These are phyloP conservation scores for Drosophila takahashii DNA, from an alignment of 1,140 invertebrate species.

Conservation along the genomic window DNA sequence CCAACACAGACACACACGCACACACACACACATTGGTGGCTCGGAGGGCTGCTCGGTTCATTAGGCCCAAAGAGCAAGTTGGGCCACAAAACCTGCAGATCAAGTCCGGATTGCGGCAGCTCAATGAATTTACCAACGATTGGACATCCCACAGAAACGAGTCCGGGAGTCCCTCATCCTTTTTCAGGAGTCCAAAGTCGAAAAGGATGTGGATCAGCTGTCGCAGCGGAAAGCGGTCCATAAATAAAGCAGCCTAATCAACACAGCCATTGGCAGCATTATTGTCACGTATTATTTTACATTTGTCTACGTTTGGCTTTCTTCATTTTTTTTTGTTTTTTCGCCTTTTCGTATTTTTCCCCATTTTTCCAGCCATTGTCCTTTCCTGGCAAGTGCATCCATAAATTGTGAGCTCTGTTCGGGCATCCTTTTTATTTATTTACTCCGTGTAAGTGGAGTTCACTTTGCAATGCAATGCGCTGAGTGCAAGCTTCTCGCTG, in stretches of 20 bases:
- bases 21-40: constrained; percentile 9
- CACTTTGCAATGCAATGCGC: constrained; percentile 61
- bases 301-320: constrained; percentile 67
- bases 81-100: constrained; percentile 65
- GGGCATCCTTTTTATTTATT: constrained; percentile 68
- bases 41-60: constrained; percentile 57
- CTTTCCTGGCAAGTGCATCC: constrained; percentile 49
- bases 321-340: neutral
- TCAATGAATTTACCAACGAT: constrained; percentile 64
- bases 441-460: constrained; percentile 68
- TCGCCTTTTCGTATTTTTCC: constrained; percentile 4
- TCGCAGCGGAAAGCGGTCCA: constrained; percentile 15
- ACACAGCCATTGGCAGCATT: constrained; percentile 69
- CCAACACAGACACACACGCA: constrained; percentile 26
- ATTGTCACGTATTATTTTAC: constrained; percentile 79
- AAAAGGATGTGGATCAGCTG: constrained; percentile 6
- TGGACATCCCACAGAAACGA: constrained; percentile 17
- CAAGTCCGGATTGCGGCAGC: constrained; percentile 59
- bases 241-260: constrained; percentile 77
- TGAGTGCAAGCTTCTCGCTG: constrained; percentile 60
- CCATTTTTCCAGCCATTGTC: constrained; percentile 27
- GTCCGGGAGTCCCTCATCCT: neutral
- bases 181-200: neutral
- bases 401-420: constrained; percentile 53
- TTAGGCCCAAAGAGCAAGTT: constrained; percentile 65